Base-by-base conservation (phyloP, 2,113 vertebrate species). In the Oriolus oriolus region DNA sequence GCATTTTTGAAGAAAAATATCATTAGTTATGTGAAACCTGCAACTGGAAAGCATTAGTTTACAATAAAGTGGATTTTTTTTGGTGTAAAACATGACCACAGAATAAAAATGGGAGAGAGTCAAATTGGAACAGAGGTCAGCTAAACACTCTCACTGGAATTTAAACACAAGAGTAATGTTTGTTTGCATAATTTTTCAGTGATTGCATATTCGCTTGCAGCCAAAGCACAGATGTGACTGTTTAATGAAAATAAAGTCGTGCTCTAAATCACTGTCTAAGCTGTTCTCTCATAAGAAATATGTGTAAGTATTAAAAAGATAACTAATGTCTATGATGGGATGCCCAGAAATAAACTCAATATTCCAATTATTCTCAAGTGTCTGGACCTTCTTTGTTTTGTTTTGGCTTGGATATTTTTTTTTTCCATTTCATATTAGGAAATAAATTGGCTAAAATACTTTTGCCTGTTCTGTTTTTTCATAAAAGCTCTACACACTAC, bases 121-220 rank as follows among this genome's bases (percentile, higher is more conserved):
- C 44, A 61, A 87, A 89, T 49, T 73, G 45, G 53, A 94, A 76
- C 37, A 74, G 71, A 93, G 95, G 75, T 95, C 84, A 93, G 45
- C 39, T 93, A 96, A 96, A 94, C 70, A 85, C 85, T 94, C 65
- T 87, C 90, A 85, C 70, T 88, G 78, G 91, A 96, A 96, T 94
- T 96, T 86, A 96, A 95, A 93, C 82, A 95, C 70, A 68, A 6
- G 5, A 87, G 35, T 83, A 73, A 87, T 74, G 74, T 87, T 96
- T 96, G 84, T 96, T 96, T 94, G 84, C 63, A 94, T 93, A 95
- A 90, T 95, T 94, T 95, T 93, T 91, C 75, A 90, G 6, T 91
- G 90, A 94, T 49, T 91, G 89, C 78, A 26, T 91, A 76, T 83
- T 94, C 1, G 0, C 70, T 83, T 69, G 47, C 57, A 85, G 89